Evolutionary conservation across 2,888 invertebrate species (phyloP).

Genomic region (Hydropsyche betteni): DNA sequence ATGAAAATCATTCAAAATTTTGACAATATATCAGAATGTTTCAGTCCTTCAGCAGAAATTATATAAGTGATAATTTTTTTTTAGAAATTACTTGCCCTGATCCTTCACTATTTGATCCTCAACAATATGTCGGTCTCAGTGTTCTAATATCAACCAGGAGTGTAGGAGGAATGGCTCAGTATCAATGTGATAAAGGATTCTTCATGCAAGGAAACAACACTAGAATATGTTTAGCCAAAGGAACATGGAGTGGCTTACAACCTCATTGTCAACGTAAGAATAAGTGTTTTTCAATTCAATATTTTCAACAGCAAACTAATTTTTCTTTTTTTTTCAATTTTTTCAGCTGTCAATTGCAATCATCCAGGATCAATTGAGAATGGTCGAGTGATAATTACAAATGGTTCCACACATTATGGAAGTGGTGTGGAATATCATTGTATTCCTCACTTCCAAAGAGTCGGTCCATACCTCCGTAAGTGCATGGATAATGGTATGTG

Average conservation of each 20-base stretch:
- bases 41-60: neutral
- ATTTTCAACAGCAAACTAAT: too few species aligned
- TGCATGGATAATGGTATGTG: constrained; percentile 85
- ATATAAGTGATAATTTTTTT: constrained; percentile 45
- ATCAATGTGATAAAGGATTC: constrained; percentile 84
- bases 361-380: constrained; percentile 82
- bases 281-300: constrained; percentile 54
- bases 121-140: constrained; percentile 64
- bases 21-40: neutral
- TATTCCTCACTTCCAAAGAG: constrained; percentile 81
- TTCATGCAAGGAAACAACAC: constrained; percentile 82
- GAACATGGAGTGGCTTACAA: constrained; percentile 83
- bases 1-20: neutral
- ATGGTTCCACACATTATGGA: constrained; percentile 83
- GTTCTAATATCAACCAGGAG: constrained; percentile 73
- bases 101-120: constrained; percentile 68
- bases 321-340: too few species aligned
- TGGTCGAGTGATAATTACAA: constrained; percentile 85
- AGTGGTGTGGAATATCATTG: constrained; percentile 91
- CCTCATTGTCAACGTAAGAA: constrained; percentile 81
- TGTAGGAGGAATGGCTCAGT: constrained; percentile 82
- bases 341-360: constrained; percentile 84
- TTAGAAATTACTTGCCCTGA: constrained; percentile 81
- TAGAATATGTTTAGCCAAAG: constrained; percentile 77
- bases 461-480: constrained; percentile 83